Base-by-base conservation (phyloP, 2,888 invertebrate genomes). In the Drosophila pegasa region DNA sequence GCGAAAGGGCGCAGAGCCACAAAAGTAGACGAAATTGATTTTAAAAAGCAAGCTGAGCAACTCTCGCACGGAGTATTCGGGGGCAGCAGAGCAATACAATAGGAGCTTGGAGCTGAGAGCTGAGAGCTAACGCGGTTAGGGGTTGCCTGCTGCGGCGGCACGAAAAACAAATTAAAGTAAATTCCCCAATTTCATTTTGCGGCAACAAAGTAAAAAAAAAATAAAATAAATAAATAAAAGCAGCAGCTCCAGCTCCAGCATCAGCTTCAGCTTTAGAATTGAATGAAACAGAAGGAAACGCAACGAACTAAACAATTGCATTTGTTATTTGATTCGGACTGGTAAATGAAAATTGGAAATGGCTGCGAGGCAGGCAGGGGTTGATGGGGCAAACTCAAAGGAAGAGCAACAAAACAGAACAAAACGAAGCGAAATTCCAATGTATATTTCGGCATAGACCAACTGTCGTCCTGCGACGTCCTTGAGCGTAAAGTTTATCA, bases 151-250 rank as follows among this genome's bases (percentile, higher is more conserved):
- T 79, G 80, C 66, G 80, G 89, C 78, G 81, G 87, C 89, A 88
- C 87, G 89, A 84, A 88, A 83, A 83, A 78, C 83, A 83, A 83
- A 83, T 83, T 83, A 83, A 83, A 83, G 89, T 88, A 88, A 83
- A 83, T 83, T 83, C 89, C 89, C 83, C 83, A 83, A 83, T 83
- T 83, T 87, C 83, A 83, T 83, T 83, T 77, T 83, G 82, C 68
- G 89, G 89, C 78, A 88, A 73, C 84, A 83, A 83, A 80, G 73
- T 72, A 47, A 33, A 69, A 72, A 51, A 51, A 37, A 60, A 57
- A 57, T 22, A 51, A 41, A 33, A 37, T 40, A 63, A 55, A 58
- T 8, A 47, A 57, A 56, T 43, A 65, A 60, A 51, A 33, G 54
- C 8, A 38, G 43, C 78, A 74, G 68, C 78, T 88, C 64, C 61